A percentile compares a stretch with the other conserved stretches of the same genome.
phyloP scores from a whole-genome alignment of 2,113 vertebrate genomes.

The Nothocercus julius region DNA sequence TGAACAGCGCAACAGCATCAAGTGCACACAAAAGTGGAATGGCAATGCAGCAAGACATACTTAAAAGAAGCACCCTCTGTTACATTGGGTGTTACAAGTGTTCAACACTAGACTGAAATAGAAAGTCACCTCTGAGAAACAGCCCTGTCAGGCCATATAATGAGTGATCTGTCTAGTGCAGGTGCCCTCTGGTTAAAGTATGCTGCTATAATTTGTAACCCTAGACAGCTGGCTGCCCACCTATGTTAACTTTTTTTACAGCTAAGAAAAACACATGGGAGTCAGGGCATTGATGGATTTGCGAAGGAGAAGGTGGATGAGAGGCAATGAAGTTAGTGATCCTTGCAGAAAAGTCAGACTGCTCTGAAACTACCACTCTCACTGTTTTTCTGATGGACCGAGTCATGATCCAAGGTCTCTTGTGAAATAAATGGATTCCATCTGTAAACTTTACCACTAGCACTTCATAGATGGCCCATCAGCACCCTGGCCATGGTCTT shows the following conservation, averaged over 20 bases:
- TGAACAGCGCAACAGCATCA: not conserved
- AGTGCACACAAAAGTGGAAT: not conserved
- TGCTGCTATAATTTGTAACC: not conserved
- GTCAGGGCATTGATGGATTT: not conserved
- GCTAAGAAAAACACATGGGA: not conserved
- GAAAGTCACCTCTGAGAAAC: not conserved
- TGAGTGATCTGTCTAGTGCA: not conserved
- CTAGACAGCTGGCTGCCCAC: not conserved
- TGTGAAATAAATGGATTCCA: not conserved
- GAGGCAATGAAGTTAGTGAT: not conserved
- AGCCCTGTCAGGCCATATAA: not conserved
- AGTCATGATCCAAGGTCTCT: not conserved
- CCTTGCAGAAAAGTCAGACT: not conserved
- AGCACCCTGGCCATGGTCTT: not conserved
- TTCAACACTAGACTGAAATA: not conserved
- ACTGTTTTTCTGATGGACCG: not conserved
- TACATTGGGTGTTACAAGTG: not conserved
- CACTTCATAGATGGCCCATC: not conserved
- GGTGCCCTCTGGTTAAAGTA: not conserved
- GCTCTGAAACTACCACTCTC: not conserved
- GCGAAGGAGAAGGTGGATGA: not conserved
- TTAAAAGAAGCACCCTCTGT: not conserved
- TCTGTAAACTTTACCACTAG: not conserved
- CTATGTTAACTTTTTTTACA: not conserved
- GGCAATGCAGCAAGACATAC: rapidly evolving